Conservation (phyloP, 2,113 vertebrate genomes). For the Caranx melampygus region DNA sequence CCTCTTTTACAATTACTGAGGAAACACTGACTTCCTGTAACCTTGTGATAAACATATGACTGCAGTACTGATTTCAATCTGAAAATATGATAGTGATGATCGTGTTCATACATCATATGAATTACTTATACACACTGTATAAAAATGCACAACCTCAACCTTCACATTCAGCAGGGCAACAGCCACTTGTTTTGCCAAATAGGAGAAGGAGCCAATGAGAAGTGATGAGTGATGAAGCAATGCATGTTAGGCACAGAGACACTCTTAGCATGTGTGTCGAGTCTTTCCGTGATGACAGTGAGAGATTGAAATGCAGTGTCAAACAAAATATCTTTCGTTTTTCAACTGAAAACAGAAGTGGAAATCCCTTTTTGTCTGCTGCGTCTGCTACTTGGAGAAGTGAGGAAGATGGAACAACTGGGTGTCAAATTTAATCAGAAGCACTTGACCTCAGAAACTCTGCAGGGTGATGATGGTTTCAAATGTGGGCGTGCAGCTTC, state of each 20-base stretch:
- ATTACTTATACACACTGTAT: background rate
- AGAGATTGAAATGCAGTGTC: constrained; percentile 2
- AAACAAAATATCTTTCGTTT: constrained; percentile 6
- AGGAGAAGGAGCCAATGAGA: background rate
- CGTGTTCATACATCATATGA: background rate
- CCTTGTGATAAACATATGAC: background rate
- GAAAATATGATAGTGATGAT: background rate
- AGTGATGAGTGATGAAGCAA: constrained; percentile 3
- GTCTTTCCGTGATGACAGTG: constrained; percentile 12
- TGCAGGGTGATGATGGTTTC: background rate
- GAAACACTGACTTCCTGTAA: background rate
- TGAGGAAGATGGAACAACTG: constrained; percentile 16
- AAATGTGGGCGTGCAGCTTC: constrained; percentile 1
- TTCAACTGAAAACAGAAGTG: constrained; percentile 14
- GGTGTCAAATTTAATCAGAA: constrained; percentile 23
- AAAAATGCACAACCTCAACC: too few relatives aligned
- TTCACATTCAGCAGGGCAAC: background rate
- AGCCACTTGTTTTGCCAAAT: background rate
- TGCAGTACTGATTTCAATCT: background rate
- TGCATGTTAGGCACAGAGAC: background rate
- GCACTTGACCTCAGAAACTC: constrained; percentile 22
- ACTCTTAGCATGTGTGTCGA: background rate
- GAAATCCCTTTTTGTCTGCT: background rate
- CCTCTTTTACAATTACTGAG: background rate
- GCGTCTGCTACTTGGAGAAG: background rate